Percentiles rank a stretch among this genome's conserved stretches.
Evolutionary conservation across 2,113 vertebrate genomes (phyloP).

Genomic region (Odontesthes bonariensis): DNA sequence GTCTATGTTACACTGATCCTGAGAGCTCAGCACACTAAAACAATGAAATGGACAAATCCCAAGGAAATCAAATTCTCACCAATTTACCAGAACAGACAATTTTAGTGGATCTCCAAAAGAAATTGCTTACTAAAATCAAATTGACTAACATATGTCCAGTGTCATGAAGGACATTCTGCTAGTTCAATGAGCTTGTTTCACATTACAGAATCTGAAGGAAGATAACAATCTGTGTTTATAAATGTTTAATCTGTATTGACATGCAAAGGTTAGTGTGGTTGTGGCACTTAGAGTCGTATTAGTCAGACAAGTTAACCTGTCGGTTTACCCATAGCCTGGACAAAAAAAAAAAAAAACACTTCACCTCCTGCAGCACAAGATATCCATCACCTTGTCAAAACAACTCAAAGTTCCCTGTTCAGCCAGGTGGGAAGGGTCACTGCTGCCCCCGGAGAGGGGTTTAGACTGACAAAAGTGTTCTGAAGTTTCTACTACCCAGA

Average conservation of each 20-base stretch:
- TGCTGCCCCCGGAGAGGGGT: slow-evolving; percentile 46
- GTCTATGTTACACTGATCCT: background rate
- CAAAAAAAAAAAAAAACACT: slow-evolving; percentile 51
- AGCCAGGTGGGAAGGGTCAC: slow-evolving; percentile 57
- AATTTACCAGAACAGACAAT: background rate
- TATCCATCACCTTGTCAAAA: slow-evolving; percentile 61
- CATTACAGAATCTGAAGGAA: background rate
- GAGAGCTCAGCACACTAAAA: background rate
- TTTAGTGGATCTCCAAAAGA: background rate
- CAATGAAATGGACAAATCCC: background rate
- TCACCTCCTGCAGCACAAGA: slow-evolving; percentile 36
- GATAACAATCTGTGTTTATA: background rate
- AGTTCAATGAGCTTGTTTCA: background rate
- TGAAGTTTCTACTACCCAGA: slow-evolving; percentile 17
- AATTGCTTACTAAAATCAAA: no score
- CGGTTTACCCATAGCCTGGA: slow-evolving; percentile 31
- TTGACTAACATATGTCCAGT: background rate
- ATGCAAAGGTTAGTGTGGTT: slow-evolving; percentile 4
- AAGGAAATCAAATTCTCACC: background rate
- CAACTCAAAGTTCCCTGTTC: slow-evolving; percentile 52
- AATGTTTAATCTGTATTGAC: slow-evolving; percentile 1
- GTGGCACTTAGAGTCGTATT: background rate
- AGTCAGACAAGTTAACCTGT: slow-evolving; percentile 16
- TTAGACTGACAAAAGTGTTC: slow-evolving; percentile 59
- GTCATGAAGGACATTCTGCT: background rate